Evolutionary conservation across 2,797 vertebrate genomes (phyloP).

Genomic region (Momotus momota): DNA sequence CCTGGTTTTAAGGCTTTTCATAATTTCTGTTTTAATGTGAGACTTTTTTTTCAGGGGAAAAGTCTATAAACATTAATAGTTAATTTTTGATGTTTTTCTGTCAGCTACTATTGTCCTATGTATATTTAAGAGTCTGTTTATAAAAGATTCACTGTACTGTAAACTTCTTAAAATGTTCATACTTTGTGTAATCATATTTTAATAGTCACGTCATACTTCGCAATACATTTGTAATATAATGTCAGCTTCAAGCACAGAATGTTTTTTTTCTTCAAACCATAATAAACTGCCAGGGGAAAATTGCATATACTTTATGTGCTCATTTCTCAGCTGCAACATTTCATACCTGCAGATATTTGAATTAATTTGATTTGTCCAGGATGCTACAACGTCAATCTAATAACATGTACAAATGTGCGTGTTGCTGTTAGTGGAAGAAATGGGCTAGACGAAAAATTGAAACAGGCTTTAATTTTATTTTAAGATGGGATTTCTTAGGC

Average conservation of each 20-base stretch:
- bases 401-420: background rate
- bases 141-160: constrained; percentile 81
- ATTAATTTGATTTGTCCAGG: constrained; percentile 46
- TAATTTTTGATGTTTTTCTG: constrained; percentile 81
- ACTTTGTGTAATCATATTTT: constrained; percentile 85
- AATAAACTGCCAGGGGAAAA: constrained; percentile 86
- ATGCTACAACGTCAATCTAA: constrained; percentile 1
- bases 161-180: constrained; percentile 81
- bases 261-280: constrained; percentile 83
- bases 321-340: constrained; percentile 52
- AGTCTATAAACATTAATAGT: constrained; percentile 81
- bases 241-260: constrained; percentile 82
- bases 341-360: background rate
- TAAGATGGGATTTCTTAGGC: constrained; percentile 4
- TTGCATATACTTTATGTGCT: constrained; percentile 65
- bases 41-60: constrained; percentile 72
- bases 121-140: constrained; percentile 86
- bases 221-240: constrained; percentile 83
- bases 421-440: background rate
- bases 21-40: constrained; percentile 76
- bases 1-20: constrained; percentile 78
- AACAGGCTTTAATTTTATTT: constrained; percentile 41
- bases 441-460: background rate
- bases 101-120: constrained; percentile 78
- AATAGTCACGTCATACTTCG: constrained; percentile 80